These are phyloP conservation scores for Drosophila aldrichi DNA, from an alignment of 2,888 invertebrate species.

Conservation along the genomic window DNA sequence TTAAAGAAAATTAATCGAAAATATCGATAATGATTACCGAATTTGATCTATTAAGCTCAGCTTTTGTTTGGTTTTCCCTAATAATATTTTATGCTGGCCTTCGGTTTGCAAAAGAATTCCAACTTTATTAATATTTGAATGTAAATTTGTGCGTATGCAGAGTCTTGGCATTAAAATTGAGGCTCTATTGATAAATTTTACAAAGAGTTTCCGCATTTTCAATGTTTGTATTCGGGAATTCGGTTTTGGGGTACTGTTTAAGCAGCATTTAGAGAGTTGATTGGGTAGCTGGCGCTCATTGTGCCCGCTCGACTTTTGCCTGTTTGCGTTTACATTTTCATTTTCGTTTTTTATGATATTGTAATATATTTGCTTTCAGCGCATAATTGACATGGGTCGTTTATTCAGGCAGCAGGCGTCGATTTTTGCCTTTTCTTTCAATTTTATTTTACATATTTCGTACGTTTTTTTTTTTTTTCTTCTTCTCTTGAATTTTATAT, in stretches of 20 bases:
- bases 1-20: neutral
- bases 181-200: slow-evolving; percentile 54
- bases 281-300: slow-evolving; percentile 27
- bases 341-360: slow-evolving; percentile 77
- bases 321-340: slow-evolving; percentile 75
- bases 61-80: neutral
- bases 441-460: slow-evolving; percentile 2
- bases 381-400: slow-evolving; percentile 80
- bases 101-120: neutral
- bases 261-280: neutral
- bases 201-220: slow-evolving; percentile 43
- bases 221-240: slow-evolving; percentile 35
- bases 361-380: slow-evolving; percentile 81
- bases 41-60: neutral
- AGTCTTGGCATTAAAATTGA: neutral
- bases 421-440: slow-evolving; percentile 39
- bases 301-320: slow-evolving; percentile 62
- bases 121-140: slow-evolving; percentile 18
- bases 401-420: slow-evolving; percentile 64
- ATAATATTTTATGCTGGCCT: neutral
- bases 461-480: neutral
- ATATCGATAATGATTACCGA: neutral
- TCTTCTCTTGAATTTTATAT: slow-evolving; percentile 12
- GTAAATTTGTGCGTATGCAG: neutral
- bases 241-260: slow-evolving; percentile 4